Percentiles rank a stretch among this genome's conserved stretches.
Evolutionary conservation across 1,140 invertebrate species (phyloP).

Genomic region (Archegozetes longisetosus): DNA sequence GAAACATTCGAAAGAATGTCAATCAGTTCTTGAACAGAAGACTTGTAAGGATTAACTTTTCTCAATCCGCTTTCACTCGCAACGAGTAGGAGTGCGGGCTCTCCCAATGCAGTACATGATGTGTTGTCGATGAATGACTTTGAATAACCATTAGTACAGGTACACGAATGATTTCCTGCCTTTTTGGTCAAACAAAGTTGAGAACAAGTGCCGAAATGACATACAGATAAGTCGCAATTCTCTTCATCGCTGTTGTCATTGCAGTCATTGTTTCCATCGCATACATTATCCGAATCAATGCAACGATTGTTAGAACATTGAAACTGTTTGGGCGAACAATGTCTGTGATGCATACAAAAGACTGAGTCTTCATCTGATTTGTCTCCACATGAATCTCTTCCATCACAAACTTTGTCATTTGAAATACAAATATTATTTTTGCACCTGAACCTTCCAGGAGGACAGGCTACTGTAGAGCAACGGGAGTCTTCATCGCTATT

Average conservation of each 20-base stretch:
- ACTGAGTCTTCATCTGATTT: conserved; percentile 39
- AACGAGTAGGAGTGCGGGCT: conserved; percentile 39
- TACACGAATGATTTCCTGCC: conserved; percentile 30
- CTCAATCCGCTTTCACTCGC: conserved; percentile 45
- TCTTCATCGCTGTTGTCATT: conserved; percentile 40
- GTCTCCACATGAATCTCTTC: conserved; percentile 47
- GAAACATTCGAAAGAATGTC: conserved; percentile 22
- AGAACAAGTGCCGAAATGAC: conserved; percentile 43
- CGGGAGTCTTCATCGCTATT: conserved; percentile 29
- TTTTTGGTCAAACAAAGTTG: conserved; percentile 53
- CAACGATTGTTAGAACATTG: conserved; percentile 52
- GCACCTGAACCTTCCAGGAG: conserved; percentile 31
- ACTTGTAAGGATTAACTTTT: conserved; percentile 42
- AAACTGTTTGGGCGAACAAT: conserved; percentile 29
- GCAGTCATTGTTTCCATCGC: conserved; percentile 53
- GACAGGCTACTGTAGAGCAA: conserved; percentile 22
- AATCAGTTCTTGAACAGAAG: conserved; percentile 27
- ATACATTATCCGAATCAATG: conserved; percentile 42
- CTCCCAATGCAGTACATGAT: conserved; percentile 30
- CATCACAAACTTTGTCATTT: conserved; percentile 40
- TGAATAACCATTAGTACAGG: not conserved
- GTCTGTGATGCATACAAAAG: conserved; percentile 22
- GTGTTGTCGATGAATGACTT: conserved; percentile 18
- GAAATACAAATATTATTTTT: conserved; percentile 34
- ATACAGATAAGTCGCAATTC: conserved; percentile 27